Evolutionary conservation across 2,113 vertebrate genomes (phyloP), one percentile per base, ranked within the genome.

Genomic region (Brachionichthys hirsutus): DNA sequence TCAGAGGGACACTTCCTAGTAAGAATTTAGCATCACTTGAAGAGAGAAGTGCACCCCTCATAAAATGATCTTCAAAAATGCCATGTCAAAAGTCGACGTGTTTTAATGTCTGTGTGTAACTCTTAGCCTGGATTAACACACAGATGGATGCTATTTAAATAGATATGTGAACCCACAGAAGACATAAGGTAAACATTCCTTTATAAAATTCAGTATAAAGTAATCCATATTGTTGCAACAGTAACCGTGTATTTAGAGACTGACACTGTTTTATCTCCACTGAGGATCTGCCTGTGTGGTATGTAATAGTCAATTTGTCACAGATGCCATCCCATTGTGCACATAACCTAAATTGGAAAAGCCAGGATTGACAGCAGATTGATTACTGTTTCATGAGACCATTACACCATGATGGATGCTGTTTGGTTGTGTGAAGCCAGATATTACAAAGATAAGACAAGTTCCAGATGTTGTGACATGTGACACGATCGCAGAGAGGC

Each of bases 371-470:
- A 62, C 56, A 43, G 50, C 46, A 38, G 19, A 61, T 55, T 76
- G 62, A 76, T 70, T 35, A 18, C 56, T 7, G 9, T 20, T 34
- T 35, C 50, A 12, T n/a, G 63, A 46, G 35, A 47, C 44, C 12
- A 14, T 15, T 66, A 65, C 14, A 55, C 61, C 12, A 13, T 46
- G 55, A 51, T 40, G 12, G 49, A 60, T 1, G 0, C 36, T 16
- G 38, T 60, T 69, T 62, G 35, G 12, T 44, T 54, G 49, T 55
- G 40, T 55, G 45, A 42, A 57, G 43, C 20, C 64, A 62, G 47
- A 48, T 53, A 43, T 48, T 67, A 57, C 46, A 57, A 47, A 60
- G 18, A 59, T 55, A 65, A 50, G 50, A 60, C 14, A 17, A 56
- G 30, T 16, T 16, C 13, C 9, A 17, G 13, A 49, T 46, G 34